Base-by-base conservation (phyloP, 2,888 invertebrate genomes). In the Chrysodeixis includens region DNA sequence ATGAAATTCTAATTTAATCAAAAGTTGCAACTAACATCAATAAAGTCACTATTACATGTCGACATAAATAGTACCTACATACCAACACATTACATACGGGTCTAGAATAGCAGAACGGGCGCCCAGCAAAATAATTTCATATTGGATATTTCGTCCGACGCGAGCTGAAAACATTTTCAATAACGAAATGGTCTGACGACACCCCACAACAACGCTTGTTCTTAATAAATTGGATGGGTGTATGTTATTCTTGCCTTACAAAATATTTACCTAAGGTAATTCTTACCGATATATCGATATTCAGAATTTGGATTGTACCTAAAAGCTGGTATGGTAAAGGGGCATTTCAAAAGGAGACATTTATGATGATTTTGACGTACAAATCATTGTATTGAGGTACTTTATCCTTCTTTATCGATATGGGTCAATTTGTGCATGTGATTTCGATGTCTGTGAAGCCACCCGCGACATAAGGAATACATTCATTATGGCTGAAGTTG, bases 131-230 rank as follows among this genome's bases (percentile, higher is more conserved):
- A 76, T 76, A 66, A 71, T 74, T 76, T 69, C 61, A 67, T 66
- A 65, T 74, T 62, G 56, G 68, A 55, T 57, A 71, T 73, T 65
- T 63, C 69, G 59, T 56, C 52, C 62, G 32, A 14, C 61, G 49
- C 62, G 67, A 64, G 69, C 59, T 72, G 70, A 76, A 70, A 80
- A 72, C 66, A 76, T 82, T 82, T 75, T 76, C 74, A 79, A 83
- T 80, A 80, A 67, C 64, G 67, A 58, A 81, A 83, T 77, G 72
- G 74, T 62, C 62, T 52, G 64, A 61, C 60, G 58, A 30, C 26
- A 51, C 51, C 66, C 58, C 69, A 71, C 65, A 71, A 71, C 68
- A 68, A 64, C 68, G 70, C 76, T 81, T 79, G 76, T 69, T 81
- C 66, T 71, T 81, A 71, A 71, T 76, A 76, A 73, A 79, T 78